Conservation (phyloP, 2,888 invertebrate species). For the Hirtodrosophila confusa region DNA sequence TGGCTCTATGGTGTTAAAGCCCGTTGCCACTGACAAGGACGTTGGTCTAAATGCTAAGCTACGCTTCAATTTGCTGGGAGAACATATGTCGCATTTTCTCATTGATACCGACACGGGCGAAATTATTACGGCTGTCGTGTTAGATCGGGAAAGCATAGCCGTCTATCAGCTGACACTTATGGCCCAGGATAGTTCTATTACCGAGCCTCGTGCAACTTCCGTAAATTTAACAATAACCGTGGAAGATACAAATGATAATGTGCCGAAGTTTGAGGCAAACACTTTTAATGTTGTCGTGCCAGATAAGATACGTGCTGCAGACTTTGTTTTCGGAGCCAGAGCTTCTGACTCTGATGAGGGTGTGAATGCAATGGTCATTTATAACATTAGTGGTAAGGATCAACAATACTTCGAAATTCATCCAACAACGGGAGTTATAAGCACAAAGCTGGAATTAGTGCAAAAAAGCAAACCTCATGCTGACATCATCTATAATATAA, state of each 20-base stretch:
- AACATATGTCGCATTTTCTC: slow-evolving; percentile 91
- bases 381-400: slow-evolving; percentile 91
- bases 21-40: slow-evolving; percentile 92
- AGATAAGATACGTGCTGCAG: slow-evolving; percentile 90
- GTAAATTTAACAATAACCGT: slow-evolving; percentile 92
- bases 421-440: slow-evolving; percentile 93
- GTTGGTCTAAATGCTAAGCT: slow-evolving; percentile 94
- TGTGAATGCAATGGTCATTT: slow-evolving; percentile 91
- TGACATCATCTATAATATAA: slow-evolving; percentile 88
- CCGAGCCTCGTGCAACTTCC: slow-evolving; percentile 92
- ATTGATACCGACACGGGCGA: slow-evolving; percentile 92
- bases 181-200: slow-evolving; percentile 95
- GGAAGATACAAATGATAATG: slow-evolving; percentile 93
- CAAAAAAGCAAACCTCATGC: slow-evolving; percentile 83
- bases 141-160: slow-evolving; percentile 92
- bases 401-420: slow-evolving; percentile 91
- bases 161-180: slow-evolving; percentile 92
- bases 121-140: slow-evolving; percentile 89
- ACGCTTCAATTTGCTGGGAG: slow-evolving; percentile 92
- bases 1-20: slow-evolving; percentile 91
- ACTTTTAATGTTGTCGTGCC: slow-evolving; percentile 92
- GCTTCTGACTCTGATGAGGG: slow-evolving; percentile 94
- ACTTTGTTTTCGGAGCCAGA: slow-evolving; percentile 95
- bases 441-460: slow-evolving; percentile 88
- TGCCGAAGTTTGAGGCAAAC: slow-evolving; percentile 90